Evolutionary conservation across 2,888 invertebrate genomes (phyloP), one percentile per base, ranked within the genome.

Genomic region (Micropterix aruncella): DNA sequence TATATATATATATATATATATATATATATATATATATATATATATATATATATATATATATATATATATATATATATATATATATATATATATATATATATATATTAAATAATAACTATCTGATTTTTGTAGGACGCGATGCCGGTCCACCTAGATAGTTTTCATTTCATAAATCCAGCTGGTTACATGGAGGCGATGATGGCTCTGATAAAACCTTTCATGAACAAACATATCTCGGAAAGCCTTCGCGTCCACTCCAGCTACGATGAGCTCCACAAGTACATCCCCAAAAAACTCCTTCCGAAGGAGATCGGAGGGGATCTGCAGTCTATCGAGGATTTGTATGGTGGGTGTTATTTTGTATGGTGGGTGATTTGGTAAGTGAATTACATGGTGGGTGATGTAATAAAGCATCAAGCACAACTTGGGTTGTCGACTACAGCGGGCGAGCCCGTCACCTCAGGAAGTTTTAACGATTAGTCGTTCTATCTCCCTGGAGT

Each of bases 121-220:
- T 37, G 3, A 18, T n/a, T n/a, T 40, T 40, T 64, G 42, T 57
- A 74, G 68, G 75, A 77, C 53, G 77, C 66, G 1, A 61, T 74
- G 53, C 75, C 78, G 1, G 66, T 79, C 3, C 63, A 77, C 16
- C 57, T 79, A 3, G 67, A 73, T 47, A 75, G 74, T 0, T 59
- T 79, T 18, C 78, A 79, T 52, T 76, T 75, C 42, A 61, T 78
- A 44, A 77, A 79, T 50, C 68, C 73, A 7, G 69, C 72, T 1
- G 65, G 76, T 0, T 70, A 76, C 37, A 68, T 79, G 62, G 79
- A 79, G 50, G 70, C 74, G 53, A 61, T 78, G 38, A 47, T 79
- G 52, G 66, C 70, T 1, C 55, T 79, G 48, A 70, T 78, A 62
- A 74, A 63, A 54, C 79, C 79, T 0, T 78, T 79, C 48, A 73